Base-by-base conservation (phyloP, 1,140 invertebrate species). In the Holcopasites calliopsidis region DNA sequence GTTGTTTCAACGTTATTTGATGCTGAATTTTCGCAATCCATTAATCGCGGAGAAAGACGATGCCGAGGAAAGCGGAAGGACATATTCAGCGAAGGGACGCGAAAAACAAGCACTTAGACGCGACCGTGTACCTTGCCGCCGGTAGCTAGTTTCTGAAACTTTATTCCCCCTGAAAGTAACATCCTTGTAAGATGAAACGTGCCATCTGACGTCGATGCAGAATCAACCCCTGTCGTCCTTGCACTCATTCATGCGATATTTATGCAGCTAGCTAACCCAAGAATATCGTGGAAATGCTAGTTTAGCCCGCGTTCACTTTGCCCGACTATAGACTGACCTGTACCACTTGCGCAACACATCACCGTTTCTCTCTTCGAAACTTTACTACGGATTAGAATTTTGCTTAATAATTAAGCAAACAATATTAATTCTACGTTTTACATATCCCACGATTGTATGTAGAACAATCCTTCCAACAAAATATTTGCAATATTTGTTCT, bases 41-140 rank as follows among this genome's bases (percentile, higher is more conserved):
- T 35, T n/a, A 42, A 62, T 50, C 16, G 55, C 18, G 57, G 8
- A 35, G 33, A 11, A 16, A 33, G 26, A 35, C 26, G 28, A 42
- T 26, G 42, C 42, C n/a, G 33, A 18, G 23, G n/a, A 49, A 21
- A 21, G 40, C 23, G 18, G 69, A 33, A 50, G 62, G 61, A 62
- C 69, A 71, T 71, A 71, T 71, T 71, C 57, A 71, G 62, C 69
- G 69, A 71, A 57, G 33, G 16, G 33, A 28, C 33, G 38, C 50
- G 57, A 71, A 38, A 71, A 71, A 71, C 69, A 35, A 33, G 57
- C 69, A 52, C 57, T 71, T 71, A 62, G 62, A 71, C 44, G 44
- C 44, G 21, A 33, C 18, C 8, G 13, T 18, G 11, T 3, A n/a
- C 10, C 26, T n/a, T 5, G 31, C 18, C 11, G 26, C n/a, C 44